Evolutionary conservation across 1,140 invertebrate genomes (phyloP), one percentile per base, ranked within the genome.

Genomic region (Anastrepha obliqua): DNA sequence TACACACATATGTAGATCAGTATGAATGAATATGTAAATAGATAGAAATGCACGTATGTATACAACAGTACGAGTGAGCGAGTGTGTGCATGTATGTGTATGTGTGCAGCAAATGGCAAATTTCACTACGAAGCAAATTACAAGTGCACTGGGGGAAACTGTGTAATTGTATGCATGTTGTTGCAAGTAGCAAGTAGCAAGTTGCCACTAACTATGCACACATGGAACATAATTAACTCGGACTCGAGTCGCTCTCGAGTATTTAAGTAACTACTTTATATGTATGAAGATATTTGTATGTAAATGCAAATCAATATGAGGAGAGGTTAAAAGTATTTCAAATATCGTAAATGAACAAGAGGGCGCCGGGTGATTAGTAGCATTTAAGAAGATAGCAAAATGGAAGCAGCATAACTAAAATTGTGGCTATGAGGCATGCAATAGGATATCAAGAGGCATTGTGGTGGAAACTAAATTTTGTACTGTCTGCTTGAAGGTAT

Each of bases 221-320:
- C 47, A 70, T 20, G 47, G 39, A 78, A 78, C 70, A 20, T 78
- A 20, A 81, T 81, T 81, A 81, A 81, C 74, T 29, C 74, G 8
- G 47, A 81, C 44, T 55, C 17, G 74, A 81, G 74, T 3, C 9
- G 20, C 20, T 51, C 74, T 55, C 74, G 74, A 81, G 74, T 81
- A 81, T 81, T 81, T 81, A 81, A 81, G 74, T 81, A 81, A 81
- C 74, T 81, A 81, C 74, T 81, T 81, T 81, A 81, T 81, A 81
- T 81, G 74, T 81, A 81, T 81, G 74, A 81, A 81, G 74, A 81
- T 55, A 81, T 81, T 81, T 81, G n/a, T 81, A 81, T 81, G 74
- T 81, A 74, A 74, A 74, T 74, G 67, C 8, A 81, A 81, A 81
- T 81, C 47, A 29, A 47, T 47, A 29, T 17, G 0, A 67, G 39